Evolutionary conservation across 2,113 vertebrate species (phyloP).

Genomic region (Toxostoma redivivum): DNA sequence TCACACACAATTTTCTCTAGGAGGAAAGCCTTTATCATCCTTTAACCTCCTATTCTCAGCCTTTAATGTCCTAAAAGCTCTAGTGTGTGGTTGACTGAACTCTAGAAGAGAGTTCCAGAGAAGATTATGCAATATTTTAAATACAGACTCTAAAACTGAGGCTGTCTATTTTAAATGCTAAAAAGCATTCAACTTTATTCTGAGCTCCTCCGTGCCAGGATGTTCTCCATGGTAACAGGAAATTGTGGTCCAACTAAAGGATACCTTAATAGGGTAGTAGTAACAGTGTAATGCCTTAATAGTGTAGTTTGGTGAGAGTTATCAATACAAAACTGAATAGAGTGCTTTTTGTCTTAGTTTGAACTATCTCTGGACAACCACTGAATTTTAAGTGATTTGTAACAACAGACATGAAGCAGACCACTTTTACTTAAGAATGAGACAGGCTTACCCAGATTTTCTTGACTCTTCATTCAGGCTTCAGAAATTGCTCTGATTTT

Average conservation of each 20-base stretch:
- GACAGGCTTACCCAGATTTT: background rate
- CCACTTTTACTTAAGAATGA: background rate
- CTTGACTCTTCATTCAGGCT: background rate
- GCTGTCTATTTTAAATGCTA: background rate
- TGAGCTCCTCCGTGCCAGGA: background rate
- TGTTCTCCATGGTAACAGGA: conserved; percentile 36
- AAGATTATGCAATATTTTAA: background rate
- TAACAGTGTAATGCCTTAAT: background rate
- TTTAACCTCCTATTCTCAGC: background rate
- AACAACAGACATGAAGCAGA: background rate
- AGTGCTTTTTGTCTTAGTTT: conserved; percentile 32
- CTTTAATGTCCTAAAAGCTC: background rate
- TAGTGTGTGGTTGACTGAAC: background rate
- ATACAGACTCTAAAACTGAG: background rate
- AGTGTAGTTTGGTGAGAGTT: background rate
- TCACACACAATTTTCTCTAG: background rate
- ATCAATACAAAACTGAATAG: conserved; percentile 2
- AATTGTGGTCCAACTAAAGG: background rate
- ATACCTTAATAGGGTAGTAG: background rate
- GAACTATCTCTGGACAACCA: conserved; percentile 9
- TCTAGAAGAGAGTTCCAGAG: background rate
- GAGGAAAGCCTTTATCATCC: background rate
- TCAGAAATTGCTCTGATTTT: background rate
- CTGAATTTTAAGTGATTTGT: conserved; percentile 51
- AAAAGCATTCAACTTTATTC: background rate